phyloP scores from a whole-genome alignment of 2,888 invertebrate species.

The Cryptocephalus primarius region DNA sequence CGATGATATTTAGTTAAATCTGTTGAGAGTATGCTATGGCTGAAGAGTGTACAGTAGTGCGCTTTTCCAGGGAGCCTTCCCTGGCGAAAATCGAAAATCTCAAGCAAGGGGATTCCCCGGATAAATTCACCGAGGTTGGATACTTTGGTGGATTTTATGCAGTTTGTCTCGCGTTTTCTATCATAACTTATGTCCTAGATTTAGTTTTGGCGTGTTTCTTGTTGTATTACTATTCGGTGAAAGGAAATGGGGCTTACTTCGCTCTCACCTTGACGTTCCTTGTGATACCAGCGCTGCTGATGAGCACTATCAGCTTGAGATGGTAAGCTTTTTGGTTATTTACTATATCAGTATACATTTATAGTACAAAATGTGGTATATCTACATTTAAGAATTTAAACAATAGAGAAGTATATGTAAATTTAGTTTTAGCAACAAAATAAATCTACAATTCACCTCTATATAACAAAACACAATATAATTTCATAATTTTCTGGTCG shows the following conservation, averaged over 20 bases:
- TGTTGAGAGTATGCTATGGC: constrained; percentile 26
- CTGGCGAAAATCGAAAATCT: constrained; percentile 34
- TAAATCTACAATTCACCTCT: no score
- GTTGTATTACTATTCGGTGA: constrained; percentile 34
- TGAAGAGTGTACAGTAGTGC: constrained; percentile 36
- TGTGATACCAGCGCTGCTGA: constrained; percentile 39
- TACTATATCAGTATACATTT: no score
- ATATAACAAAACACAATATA: no score
- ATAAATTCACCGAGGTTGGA: constrained; percentile 29
- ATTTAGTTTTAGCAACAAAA: no score
- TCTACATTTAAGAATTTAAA: no score
- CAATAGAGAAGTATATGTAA: no score
- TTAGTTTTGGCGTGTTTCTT: constrained; percentile 34
- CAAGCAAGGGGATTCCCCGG: constrained; percentile 25
- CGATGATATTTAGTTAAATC: not conserved
- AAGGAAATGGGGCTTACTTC: constrained; percentile 37
- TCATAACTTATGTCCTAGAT: constrained; percentile 37
- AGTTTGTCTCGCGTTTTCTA: constrained; percentile 36
- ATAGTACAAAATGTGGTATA: no score
- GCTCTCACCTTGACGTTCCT: constrained; percentile 42
- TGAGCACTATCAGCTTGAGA: constrained; percentile 41
- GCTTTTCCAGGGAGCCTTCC: constrained; percentile 36
- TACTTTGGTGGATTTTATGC: constrained; percentile 34
- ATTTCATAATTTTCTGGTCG: no score
- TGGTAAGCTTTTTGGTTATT: constrained; percentile 31